A percentile compares a stretch with the other conserved stretches of the same genome.
phyloP scores from a whole-genome alignment of 2,888 invertebrate species.

The Heliconius aoede region DNA sequence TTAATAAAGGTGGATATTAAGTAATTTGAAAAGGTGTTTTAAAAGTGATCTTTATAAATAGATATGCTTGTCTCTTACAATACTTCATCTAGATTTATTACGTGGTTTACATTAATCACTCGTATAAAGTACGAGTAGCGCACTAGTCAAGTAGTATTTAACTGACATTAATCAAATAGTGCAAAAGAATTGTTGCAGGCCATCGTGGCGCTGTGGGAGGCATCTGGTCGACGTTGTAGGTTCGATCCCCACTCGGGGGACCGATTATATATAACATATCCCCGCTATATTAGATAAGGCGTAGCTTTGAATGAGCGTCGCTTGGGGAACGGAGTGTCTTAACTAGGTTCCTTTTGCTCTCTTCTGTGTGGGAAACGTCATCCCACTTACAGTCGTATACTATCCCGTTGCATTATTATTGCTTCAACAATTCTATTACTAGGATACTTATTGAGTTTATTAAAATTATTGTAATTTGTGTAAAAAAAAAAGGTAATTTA shows the following conservation, averaged over 20 bases:
- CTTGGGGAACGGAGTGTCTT: background rate
- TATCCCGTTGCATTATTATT: background rate
- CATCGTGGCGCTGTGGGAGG: background rate
- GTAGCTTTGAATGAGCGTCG: background rate
- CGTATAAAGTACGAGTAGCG: background rate
- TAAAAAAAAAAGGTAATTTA: too few species aligned
- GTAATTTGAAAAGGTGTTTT: background rate
- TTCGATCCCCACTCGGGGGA: background rate
- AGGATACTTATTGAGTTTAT: too few species aligned
- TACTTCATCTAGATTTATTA: background rate
- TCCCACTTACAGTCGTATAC: background rate
- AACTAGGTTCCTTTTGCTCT: background rate
- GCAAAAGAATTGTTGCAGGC: background rate
- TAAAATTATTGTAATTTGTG: too few species aligned
- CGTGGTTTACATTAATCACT: background rate
- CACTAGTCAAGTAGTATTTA: background rate
- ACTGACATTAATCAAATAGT: background rate
- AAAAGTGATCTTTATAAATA: background rate
- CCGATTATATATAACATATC: too few species aligned
- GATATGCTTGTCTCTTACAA: background rate
- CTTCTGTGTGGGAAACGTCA: background rate
- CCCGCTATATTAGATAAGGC: too few species aligned
- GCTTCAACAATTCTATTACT: too few species aligned
- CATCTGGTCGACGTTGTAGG: background rate
- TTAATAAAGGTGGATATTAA: background rate